A percentile compares a stretch with the other conserved stretches of the same genome.
These are phyloP conservation scores for Acanthaster planci DNA, from an alignment of 35 echinoderm and acorn worm genomes.

Conservation along the genomic window DNA sequence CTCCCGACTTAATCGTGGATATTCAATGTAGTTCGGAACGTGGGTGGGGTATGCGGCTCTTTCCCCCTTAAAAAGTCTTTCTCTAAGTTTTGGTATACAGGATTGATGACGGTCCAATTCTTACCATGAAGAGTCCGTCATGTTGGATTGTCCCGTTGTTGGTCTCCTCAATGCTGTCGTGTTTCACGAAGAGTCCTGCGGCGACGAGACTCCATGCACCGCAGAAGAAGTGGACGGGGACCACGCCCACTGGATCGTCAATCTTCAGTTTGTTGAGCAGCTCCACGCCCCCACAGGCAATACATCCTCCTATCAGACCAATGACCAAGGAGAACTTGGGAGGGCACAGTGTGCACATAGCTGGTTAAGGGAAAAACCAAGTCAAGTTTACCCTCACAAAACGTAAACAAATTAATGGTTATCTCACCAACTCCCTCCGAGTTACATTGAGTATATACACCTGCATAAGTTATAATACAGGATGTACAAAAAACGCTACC, in stretches of 20 bases:
- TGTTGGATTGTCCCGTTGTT: constrained; percentile 2
- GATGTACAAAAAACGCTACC: too few relatives aligned
- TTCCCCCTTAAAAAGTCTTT: too few relatives aligned
- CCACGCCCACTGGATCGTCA: constrained; percentile 78
- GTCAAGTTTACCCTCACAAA: neutral
- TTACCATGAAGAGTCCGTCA: constrained; percentile 55
- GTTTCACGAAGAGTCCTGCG: constrained; percentile 50
- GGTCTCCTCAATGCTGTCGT: constrained; percentile 13
- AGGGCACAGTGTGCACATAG: constrained; percentile 58
- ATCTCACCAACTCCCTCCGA: too few relatives aligned
- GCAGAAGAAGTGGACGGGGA: constrained; percentile 76
- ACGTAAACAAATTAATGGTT: too few relatives aligned
- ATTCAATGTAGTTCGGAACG: too few relatives aligned
- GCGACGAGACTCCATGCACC: constrained; percentile 68
- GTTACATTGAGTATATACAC: too few relatives aligned
- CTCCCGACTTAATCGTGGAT: too few relatives aligned
- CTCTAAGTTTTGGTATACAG: too few relatives aligned
- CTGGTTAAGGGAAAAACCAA: constrained; percentile 21
- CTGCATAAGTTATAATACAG: too few relatives aligned
- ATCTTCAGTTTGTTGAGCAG: constrained; percentile 54
- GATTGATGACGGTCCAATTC: neutral
- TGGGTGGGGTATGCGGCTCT: too few relatives aligned
- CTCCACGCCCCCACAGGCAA: constrained; percentile 59
- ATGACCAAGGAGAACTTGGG: constrained; percentile 52
- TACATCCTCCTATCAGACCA: constrained; percentile 58